Percentiles rank a stretch among this genome's conserved stretches.
Conservation (phyloP, 1,140 invertebrate genomes). For the Drosophila obscura region DNA sequence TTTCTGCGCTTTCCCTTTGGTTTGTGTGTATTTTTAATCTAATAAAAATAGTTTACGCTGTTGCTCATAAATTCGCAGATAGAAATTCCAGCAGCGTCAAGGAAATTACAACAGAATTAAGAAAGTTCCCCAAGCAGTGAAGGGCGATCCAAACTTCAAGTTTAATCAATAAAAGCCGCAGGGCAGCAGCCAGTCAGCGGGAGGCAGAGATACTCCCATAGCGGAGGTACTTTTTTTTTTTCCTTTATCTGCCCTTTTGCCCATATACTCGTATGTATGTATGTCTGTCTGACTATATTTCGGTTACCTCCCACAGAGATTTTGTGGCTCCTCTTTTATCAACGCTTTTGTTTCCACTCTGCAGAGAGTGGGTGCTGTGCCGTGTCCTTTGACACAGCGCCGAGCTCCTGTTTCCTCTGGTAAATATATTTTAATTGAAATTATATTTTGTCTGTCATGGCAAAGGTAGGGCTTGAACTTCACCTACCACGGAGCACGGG, state of each 20-base stretch:
- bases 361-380: neutral
- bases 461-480: constrained; percentile 20
- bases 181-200: constrained; percentile 33
- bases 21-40: constrained; percentile 73
- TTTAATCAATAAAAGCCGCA: constrained; percentile 79
- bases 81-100: constrained; percentile 78
- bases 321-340: constrained; percentile 26
- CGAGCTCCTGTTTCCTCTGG: constrained; percentile 52
- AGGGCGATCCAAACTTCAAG: constrained; percentile 70
- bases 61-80: constrained; percentile 79
- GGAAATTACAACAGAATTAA: constrained; percentile 82
- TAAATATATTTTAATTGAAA: constrained; percentile 77
- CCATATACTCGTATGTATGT: constrained; percentile 38
- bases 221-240: neutral
- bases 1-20: constrained; percentile 46
- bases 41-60: constrained; percentile 79
- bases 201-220: neutral
- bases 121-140: constrained; percentile 59
- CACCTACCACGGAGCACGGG: neutral
- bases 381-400: constrained; percentile 57
- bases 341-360: constrained; percentile 6
- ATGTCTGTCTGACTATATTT: constrained; percentile 59
- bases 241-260: neutral
- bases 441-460: constrained; percentile 61
- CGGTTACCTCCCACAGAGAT: constrained; percentile 55